Percentiles rank a stretch among this genome's conserved stretches.
These are phyloP conservation scores for Ophonus ardosiacus DNA, from an alignment of 2,888 invertebrate genomes.

Conservation along the genomic window DNA sequence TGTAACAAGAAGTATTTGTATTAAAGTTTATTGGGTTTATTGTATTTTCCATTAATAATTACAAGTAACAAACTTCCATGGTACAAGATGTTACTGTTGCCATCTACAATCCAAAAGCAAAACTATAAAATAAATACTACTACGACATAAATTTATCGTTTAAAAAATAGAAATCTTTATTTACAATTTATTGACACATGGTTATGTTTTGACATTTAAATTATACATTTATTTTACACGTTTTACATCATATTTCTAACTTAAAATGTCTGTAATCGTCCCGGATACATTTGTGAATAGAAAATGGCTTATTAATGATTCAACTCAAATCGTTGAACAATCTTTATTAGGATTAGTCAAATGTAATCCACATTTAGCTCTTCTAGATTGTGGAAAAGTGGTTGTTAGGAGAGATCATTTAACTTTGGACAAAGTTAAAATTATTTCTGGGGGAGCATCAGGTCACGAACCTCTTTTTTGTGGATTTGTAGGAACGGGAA, in stretches of 20 bases:
- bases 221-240: not conserved
- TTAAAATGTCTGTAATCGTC: constrained; percentile 10
- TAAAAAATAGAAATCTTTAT: not conserved
- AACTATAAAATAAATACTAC: not conserved
- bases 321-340: constrained; percentile 10
- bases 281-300: constrained; percentile 29
- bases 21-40: not conserved
- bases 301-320: constrained; percentile 40
- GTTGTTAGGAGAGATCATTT: constrained; percentile 72
- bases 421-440: constrained; percentile 75
- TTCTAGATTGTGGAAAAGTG: constrained; percentile 73
- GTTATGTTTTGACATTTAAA: not conserved
- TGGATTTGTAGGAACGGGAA: constrained; percentile 86
- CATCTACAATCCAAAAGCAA: not conserved
- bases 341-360: constrained; percentile 58
- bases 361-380: constrained; percentile 70
- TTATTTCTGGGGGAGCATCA: constrained; percentile 88
- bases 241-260: not conserved
- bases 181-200: not conserved
- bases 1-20: not conserved
- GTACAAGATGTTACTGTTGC: not conserved
- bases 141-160: not conserved
- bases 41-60: not conserved
- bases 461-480: constrained; percentile 86
- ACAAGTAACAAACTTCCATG: not conserved